phyloP scores from a whole-genome alignment of 1,140 invertebrate species.

The Phocides pigmalion region DNA sequence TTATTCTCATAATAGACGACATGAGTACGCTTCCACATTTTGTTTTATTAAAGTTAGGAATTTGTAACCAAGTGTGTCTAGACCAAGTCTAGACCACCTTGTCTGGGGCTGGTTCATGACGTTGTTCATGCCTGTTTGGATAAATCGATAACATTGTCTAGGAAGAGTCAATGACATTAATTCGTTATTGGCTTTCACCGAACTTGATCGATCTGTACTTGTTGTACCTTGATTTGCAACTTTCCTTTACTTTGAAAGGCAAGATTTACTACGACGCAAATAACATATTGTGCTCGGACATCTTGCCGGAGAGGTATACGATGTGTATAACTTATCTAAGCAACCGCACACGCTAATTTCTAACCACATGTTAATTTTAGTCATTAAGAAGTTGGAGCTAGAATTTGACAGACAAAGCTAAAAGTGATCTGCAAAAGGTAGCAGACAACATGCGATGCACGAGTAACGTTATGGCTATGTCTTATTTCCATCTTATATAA shows the following conservation, averaged over 20 bases:
- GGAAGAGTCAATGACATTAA: constrained; percentile 29
- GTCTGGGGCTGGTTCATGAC: constrained; percentile 41
- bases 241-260: constrained; percentile 23
- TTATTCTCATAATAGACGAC: not conserved
- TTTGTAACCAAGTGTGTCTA: constrained; percentile 47
- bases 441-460: constrained; percentile 9
- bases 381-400: not conserved
- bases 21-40: constrained; percentile 28
- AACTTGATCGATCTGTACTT: constrained; percentile 6
- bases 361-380: not conserved
- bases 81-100: constrained; percentile 61
- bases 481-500: constrained; percentile 37
- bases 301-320: too few species aligned
- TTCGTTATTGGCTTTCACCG: constrained; percentile 14
- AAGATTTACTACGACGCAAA: constrained; percentile 18
- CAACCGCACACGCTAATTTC: too few species aligned
- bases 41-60: constrained; percentile 35
- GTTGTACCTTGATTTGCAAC: not conserved
- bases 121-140: constrained; percentile 46
- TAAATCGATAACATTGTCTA: constrained; percentile 45
- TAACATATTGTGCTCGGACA: constrained; percentile 1
- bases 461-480: constrained; percentile 12
- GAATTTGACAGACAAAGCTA: constrained; percentile 9
- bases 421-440: constrained; percentile 15
- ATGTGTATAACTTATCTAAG: not conserved